Conservation (phyloP, 2,113 vertebrate species). For the Platysternon megacephalum region DNA sequence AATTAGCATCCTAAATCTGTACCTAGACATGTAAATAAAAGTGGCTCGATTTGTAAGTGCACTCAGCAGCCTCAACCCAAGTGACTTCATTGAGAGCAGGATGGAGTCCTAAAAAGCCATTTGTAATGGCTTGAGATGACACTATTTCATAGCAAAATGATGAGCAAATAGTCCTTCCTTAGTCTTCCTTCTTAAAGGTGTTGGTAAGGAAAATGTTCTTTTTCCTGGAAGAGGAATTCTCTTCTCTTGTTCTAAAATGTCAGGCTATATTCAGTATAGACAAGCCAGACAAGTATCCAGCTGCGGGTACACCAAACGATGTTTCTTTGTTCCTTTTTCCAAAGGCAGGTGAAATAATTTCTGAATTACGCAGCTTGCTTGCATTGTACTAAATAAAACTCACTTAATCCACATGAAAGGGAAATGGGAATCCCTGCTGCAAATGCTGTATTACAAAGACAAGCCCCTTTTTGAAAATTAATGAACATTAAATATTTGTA, state of each 20-base stretch:
- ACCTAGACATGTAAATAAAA: slow-evolving; percentile 10
- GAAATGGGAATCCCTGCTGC: slow-evolving; percentile 38
- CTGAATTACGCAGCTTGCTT: slow-evolving; percentile 17
- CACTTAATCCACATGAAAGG: slow-evolving; percentile 28
- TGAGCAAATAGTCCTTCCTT: background rate
- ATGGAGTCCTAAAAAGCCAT: background rate
- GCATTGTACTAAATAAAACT: slow-evolving; percentile 46
- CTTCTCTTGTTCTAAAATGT: slow-evolving; percentile 13
- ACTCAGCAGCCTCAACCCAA: background rate
- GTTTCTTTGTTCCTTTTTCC: slow-evolving; percentile 28
- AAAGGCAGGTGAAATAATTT: slow-evolving; percentile 15
- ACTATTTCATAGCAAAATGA: background rate
- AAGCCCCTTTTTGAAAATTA: slow-evolving; percentile 68
- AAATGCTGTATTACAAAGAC: slow-evolving; percentile 54
- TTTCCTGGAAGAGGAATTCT: slow-evolving; percentile 27
- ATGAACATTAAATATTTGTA: slow-evolving; percentile 72
- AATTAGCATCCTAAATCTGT: background rate
- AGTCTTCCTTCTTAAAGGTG: background rate
- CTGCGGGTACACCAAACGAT: slow-evolving; percentile 38
- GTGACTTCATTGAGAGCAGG: slow-evolving; percentile 12
- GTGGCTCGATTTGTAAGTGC: background rate
- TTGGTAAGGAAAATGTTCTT: slow-evolving; percentile 11
- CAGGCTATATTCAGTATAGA: slow-evolving; percentile 7
- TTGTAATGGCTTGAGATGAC: background rate
- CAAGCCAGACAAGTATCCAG: slow-evolving; percentile 12